phyloP scores from a whole-genome alignment of 1,140 invertebrate genomes.

The Glomeris maerens region DNA sequence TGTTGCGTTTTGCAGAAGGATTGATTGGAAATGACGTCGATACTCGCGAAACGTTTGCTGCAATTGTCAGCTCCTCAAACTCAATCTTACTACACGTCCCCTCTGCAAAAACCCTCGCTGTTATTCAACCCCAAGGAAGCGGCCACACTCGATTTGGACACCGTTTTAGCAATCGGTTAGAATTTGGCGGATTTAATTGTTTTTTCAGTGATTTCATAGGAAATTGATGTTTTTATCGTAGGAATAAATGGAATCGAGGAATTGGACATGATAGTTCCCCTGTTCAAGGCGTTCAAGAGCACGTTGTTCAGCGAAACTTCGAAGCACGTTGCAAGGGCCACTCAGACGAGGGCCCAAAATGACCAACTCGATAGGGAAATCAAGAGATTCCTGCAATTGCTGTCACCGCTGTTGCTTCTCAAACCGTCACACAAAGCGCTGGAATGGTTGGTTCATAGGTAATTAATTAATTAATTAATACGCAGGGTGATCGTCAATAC shows the following conservation, averaged over 20 bases:
- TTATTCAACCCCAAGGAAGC: constrained; percentile 80
- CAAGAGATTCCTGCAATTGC: constrained; percentile 57
- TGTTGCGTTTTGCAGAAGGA: too few species aligned
- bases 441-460: constrained; percentile 77
- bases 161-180: constrained; percentile 66
- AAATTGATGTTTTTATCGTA: constrained; percentile 15
- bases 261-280: constrained; percentile 50
- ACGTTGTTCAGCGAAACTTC: constrained; percentile 59
- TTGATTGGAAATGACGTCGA: constrained; percentile 47
- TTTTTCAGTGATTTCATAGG: constrained; percentile 1
- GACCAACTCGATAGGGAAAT: constrained; percentile 56
- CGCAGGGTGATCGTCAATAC: background rate
- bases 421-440: constrained; percentile 71
- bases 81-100: constrained; percentile 41
- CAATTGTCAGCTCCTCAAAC: constrained; percentile 65
- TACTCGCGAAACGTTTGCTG: constrained; percentile 66
- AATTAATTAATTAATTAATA: constrained; percentile 11
- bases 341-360: constrained; percentile 59
- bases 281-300: constrained; percentile 55
- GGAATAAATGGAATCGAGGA: constrained; percentile 64
- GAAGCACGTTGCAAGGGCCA: constrained; percentile 59
- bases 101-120: constrained; percentile 56
- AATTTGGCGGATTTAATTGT: background rate
- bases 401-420: constrained; percentile 76
- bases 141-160: constrained; percentile 61